A percentile compares a stretch with the other conserved stretches of the same genome.
phyloP scores from a whole-genome alignment of 2,797 vertebrate species.

The Tinamus major region DNA sequence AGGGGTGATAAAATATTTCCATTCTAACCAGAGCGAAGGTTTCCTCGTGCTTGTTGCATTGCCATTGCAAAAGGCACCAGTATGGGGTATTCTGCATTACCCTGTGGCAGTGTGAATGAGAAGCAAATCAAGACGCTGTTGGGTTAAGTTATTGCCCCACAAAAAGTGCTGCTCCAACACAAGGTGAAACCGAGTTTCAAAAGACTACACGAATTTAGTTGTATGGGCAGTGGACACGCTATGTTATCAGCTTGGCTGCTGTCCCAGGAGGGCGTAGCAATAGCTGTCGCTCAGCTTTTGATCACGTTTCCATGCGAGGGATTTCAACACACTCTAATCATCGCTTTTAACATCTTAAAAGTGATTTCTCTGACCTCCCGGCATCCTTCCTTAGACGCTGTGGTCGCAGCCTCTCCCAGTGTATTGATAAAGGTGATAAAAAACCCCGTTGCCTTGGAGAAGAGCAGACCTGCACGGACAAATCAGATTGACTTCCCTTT shows the following conservation, averaged over 20 bases:
- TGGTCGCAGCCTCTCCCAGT: neutral
- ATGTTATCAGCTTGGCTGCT: constrained; percentile 1
- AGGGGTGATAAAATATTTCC: constrained; percentile 33
- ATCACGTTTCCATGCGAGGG: neutral
- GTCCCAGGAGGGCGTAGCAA: constrained; percentile 3
- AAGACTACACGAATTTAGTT: neutral
- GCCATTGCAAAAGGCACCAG: neutral
- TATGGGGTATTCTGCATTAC: neutral
- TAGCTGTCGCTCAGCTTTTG: neutral
- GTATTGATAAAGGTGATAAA: neutral
- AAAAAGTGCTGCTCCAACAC: neutral
- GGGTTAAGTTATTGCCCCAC: neutral
- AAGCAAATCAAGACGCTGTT: neutral
- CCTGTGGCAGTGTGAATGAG: neutral
- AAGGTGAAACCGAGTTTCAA: neutral
- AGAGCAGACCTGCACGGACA: neutral
- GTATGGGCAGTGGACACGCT: neutral
- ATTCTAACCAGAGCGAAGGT: neutral
- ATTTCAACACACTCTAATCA: neutral
- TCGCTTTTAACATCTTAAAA: neutral
- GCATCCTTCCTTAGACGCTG: neutral
- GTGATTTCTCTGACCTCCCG: neutral
- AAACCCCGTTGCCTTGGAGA: neutral
- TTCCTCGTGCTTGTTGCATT: neutral
- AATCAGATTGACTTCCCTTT: neutral